phyloP scores from a whole-genome alignment of 2,113 vertebrate genomes.

The Tachysurus fulvidraco region DNA sequence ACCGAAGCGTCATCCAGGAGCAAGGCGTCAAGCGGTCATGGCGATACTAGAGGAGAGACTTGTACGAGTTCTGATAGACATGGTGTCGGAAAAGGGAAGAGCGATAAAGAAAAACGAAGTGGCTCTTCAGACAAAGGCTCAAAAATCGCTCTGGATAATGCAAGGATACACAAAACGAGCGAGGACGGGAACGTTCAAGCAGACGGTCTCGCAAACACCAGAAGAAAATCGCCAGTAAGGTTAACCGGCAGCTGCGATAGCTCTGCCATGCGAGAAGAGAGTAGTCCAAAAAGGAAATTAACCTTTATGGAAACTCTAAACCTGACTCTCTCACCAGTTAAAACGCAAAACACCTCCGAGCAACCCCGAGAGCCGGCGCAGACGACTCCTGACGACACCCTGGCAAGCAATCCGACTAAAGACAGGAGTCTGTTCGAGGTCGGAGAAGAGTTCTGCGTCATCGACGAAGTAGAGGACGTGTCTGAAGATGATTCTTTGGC shows the following conservation, averaged over 20 bases:
- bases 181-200: conserved; percentile 13
- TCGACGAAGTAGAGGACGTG: conserved; percentile 65
- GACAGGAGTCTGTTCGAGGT: conserved; percentile 50
- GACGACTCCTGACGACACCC: conserved; percentile 38
- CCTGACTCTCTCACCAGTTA: conserved; percentile 92
- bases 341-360: conserved; percentile 67
- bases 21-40: conserved; percentile 67
- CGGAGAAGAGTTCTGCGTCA: conserved; percentile 65
- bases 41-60: conserved; percentile 71
- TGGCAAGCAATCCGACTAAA: conserved; percentile 42
- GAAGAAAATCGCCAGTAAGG: background rate
- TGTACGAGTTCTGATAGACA: background rate
- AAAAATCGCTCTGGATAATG: conserved; percentile 16
- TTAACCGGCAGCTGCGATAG: background rate
- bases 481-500: background rate
- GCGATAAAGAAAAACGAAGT: conserved; percentile 13
- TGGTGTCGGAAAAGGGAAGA: conserved; percentile 52
- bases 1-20: conserved; percentile 5
- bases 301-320: conserved; percentile 97
- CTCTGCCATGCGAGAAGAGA: conserved; percentile 51
- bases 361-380: background rate
- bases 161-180: background rate
- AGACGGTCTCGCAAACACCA: background rate
- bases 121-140: conserved; percentile 11
- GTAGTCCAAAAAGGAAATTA: conserved; percentile 77